Base-by-base conservation (phyloP, 2,888 invertebrate genomes). In the Eupelmus urozonus region DNA sequence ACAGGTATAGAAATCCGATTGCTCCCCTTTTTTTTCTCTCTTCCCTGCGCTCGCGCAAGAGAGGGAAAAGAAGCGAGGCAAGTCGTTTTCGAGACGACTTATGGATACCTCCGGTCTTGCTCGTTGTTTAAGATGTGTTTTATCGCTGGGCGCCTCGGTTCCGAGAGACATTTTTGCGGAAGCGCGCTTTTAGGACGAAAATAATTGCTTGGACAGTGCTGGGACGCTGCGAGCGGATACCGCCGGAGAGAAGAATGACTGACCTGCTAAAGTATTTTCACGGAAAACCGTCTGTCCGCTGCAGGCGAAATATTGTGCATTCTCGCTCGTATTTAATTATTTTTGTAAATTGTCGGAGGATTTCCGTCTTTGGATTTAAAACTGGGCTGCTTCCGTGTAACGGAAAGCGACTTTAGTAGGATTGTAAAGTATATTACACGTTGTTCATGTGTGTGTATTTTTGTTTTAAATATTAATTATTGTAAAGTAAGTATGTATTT, bases 81-180 rank as follows among this genome's bases (percentile, higher is more conserved):
- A 34, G 5, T 34, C 5, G 9, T 34, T 34, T 34, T 34, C 34
- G 72, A 71, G 78, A 76, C 34, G 45, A 63, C 42, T 42, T 45
- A 45, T 63, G 42, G 45, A 63, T 63, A 75, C 74, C 23, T 34
- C 45, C 9, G 16, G 45, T n/a, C n/a, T n/a, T n/a, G n/a, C n/a
- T n/a, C 9, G 45, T 34, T 16, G 45, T 45, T 45, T 45, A 45
- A 45, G 16, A 45, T 34, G 62, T 45, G 16, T 27, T 42, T 63
- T 45, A 45, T 25, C 62, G 20, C 20, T 42, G 11, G 1, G 13
- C 40, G 5, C n/a, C 23, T 59, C 29, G 23, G 57, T 1, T n/a
- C n/a, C 9, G 40, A 40, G 23, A 40, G 51, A 51, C 45, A 23
- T 63, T 63, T 45, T 63, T 45, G 16, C 25, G 42, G 45, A 42